Percentiles rank a stretch among this genome's conserved stretches.
Evolutionary conservation across 1,140 invertebrate species (phyloP).

Genomic region (Lutraria rhynchaena): DNA sequence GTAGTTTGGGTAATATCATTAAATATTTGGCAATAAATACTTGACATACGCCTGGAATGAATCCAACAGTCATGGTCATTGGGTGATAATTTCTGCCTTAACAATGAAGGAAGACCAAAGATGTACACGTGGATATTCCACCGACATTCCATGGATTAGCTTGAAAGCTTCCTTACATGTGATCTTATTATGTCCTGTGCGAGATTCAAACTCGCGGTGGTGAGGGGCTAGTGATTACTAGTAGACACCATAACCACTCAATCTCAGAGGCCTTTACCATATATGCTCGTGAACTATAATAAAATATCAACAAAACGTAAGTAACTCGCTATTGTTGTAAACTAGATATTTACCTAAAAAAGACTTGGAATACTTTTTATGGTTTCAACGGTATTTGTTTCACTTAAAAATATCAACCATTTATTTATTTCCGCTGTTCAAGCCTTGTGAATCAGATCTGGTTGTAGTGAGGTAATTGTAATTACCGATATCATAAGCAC

Average conservation of each 20-base stretch:
- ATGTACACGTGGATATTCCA: slow-evolving; percentile 18
- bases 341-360: background rate
- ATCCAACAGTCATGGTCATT: background rate
- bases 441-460: slow-evolving; percentile 57
- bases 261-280: too few species aligned
- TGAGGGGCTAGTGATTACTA: too few species aligned
- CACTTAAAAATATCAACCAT: too few species aligned
- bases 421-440: background rate
- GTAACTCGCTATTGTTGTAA: slow-evolving; percentile 29
- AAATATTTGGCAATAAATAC: background rate
- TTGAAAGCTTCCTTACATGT: too few species aligned
- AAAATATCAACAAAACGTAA: too few species aligned
- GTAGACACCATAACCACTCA: too few species aligned
- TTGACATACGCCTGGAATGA: background rate
- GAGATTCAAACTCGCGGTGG: too few species aligned
- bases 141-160: background rate
- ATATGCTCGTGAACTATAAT: too few species aligned
- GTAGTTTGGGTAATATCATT: background rate
- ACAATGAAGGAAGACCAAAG: slow-evolving; percentile 23
- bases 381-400: background rate
- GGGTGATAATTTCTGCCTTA: background rate
- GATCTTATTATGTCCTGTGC: too few species aligned
- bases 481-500: slow-evolving; percentile 61
- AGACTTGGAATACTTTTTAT: slow-evolving; percentile 54
- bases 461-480: slow-evolving; percentile 59